Percentiles rank a stretch among this genome's conserved stretches.
These are phyloP conservation scores for Drosophila nebulosa DNA, from an alignment of 1,140 invertebrate genomes.

Conservation along the genomic window DNA sequence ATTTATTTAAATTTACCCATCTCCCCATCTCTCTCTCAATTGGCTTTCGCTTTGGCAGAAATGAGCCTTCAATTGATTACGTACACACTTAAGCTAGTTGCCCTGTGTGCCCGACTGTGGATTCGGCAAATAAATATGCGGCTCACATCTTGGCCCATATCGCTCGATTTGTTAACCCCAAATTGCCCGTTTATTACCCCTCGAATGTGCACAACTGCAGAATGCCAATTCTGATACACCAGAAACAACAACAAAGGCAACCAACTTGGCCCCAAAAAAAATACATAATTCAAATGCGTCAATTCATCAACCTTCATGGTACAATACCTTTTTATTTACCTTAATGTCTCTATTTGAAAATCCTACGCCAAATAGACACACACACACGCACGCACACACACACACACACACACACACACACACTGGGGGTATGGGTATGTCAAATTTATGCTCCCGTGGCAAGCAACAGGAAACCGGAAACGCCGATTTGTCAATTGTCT, in stretches of 20 bases:
- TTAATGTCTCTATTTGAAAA: slow-evolving; percentile 31
- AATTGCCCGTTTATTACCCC: slow-evolving; percentile 49
- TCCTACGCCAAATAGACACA: neutral
- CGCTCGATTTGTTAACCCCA: slow-evolving; percentile 46
- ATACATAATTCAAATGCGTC: slow-evolving; percentile 52
- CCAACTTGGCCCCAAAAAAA: slow-evolving; percentile 8
- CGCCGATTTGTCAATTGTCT: slow-evolving; percentile 51
- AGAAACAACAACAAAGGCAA: neutral
- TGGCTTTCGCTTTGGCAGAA: neutral
- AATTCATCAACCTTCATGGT: slow-evolving; percentile 48
- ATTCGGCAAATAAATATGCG: slow-evolving; percentile 9
- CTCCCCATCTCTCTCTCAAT: neutral
- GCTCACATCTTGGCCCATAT: slow-evolving; percentile 24
- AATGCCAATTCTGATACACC: slow-evolving; percentile 25
- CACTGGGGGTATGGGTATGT: slow-evolving; percentile 8
- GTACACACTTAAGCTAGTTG: neutral
- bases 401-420: neutral
- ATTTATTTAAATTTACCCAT: neutral
- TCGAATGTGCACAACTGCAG: slow-evolving; percentile 20
- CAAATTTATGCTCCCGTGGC: slow-evolving; percentile 36
- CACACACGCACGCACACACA: neutral
- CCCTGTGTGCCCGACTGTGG: neutral
- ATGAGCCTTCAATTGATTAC: slow-evolving; percentile 4
- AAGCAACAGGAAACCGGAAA: slow-evolving; percentile 45
- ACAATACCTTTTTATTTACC: slow-evolving; percentile 50